Evolutionary conservation across 2,113 vertebrate species (phyloP).

Genomic region (Oreocharis arfaki): DNA sequence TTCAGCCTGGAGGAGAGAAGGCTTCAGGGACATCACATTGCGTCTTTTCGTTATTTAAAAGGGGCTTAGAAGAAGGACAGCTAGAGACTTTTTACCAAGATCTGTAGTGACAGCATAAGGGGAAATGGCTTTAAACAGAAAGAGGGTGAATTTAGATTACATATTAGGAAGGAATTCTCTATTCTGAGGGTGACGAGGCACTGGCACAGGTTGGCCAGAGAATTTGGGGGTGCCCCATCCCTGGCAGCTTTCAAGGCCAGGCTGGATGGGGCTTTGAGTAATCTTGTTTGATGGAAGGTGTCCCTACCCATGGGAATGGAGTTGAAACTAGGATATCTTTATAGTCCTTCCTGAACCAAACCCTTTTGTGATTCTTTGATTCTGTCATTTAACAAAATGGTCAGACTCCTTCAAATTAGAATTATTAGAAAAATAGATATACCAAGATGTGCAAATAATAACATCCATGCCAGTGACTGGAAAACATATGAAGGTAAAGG

Average conservation of each 20-base stretch:
- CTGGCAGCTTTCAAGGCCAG: not conserved
- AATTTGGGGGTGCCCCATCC: not conserved
- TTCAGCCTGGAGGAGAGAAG: not conserved
- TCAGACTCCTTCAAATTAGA: not conserved
- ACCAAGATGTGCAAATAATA: not conserved
- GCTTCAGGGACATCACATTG: not conserved
- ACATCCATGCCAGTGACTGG: not conserved
- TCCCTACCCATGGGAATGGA: not conserved
- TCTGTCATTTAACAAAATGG: not conserved
- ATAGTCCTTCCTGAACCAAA: not conserved
- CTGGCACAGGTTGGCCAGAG: too few species aligned
- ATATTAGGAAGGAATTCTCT: not conserved
- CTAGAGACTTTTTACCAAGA: not conserved
- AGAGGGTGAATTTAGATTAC: not conserved
- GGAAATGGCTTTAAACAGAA: not conserved
- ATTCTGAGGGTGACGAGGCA: not conserved
- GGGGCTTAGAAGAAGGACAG: not conserved
- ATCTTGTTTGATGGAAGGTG: not conserved
- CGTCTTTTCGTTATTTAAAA: not conserved
- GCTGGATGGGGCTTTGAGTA: not conserved
- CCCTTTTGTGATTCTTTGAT: not conserved
- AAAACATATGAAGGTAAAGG: not conserved
- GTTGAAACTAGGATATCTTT: not conserved
- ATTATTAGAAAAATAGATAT: not conserved
- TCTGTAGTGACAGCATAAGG: not conserved